Percentiles rank a stretch among this genome's conserved stretches.
These are phyloP conservation scores for Brienomyrus brachyistius DNA, from an alignment of 2,113 vertebrate genomes.

Conservation along the genomic window DNA sequence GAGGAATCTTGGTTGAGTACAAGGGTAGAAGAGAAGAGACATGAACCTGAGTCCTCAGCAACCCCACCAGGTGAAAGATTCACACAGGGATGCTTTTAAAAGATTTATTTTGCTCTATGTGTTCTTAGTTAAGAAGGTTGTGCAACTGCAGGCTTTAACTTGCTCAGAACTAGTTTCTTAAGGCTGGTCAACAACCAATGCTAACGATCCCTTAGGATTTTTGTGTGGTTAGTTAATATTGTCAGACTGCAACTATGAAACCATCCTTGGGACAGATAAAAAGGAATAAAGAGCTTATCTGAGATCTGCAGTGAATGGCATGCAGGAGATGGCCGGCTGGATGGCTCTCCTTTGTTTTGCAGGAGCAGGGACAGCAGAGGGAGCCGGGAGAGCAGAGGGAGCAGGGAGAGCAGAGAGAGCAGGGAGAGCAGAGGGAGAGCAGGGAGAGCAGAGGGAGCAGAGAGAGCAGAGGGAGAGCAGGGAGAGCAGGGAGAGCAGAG, in stretches of 20 bases:
- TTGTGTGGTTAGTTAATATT: neutral
- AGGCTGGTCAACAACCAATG: neutral
- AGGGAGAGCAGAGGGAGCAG: neutral
- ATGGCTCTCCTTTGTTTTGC: neutral
- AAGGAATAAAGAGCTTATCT: neutral
- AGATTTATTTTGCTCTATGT: neutral
- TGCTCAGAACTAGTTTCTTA: neutral
- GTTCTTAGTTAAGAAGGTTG: neutral
- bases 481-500: too few species aligned
- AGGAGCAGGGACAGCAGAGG: neutral
- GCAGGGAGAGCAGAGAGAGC: too few species aligned
- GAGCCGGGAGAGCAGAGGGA: too few species aligned
- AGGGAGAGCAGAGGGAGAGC: too few species aligned
- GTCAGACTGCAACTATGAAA: neutral
- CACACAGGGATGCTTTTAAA: neutral
- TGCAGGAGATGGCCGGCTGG: neutral
- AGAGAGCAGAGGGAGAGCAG: too few species aligned
- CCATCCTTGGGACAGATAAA: neutral
- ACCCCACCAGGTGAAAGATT: neutral
- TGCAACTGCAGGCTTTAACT: neutral
- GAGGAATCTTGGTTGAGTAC: neutral
- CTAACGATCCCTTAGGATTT: neutral
- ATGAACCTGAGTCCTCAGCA: neutral
- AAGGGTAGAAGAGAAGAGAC: neutral
- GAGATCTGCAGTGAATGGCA: neutral